These are phyloP conservation scores for Colaptes auratus DNA, from an alignment of 2,113 vertebrate genomes.

Conservation along the genomic window DNA sequence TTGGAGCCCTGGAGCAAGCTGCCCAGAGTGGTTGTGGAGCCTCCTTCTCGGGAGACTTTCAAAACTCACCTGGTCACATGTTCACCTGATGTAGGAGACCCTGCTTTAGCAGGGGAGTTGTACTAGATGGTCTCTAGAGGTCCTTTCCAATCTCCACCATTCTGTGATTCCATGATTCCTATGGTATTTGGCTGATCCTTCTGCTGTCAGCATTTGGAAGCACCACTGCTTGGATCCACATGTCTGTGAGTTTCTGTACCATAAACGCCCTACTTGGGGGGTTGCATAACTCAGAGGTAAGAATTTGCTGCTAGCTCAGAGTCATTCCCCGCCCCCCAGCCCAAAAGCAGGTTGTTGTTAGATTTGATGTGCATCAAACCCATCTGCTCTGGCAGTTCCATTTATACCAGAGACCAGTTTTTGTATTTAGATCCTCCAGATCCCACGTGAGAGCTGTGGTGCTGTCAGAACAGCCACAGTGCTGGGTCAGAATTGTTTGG, in stretches of 20 bases:
- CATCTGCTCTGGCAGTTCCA: constrained; percentile 22
- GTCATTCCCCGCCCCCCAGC: not conserved
- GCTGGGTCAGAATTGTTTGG: not conserved
- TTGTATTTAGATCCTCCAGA: constrained; percentile 7
- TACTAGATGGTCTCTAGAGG: too few relatives aligned
- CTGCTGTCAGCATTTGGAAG: constrained; percentile 2
- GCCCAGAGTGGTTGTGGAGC: too few relatives aligned
- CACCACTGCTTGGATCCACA: not conserved
- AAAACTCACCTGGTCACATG: too few relatives aligned
- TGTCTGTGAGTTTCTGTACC: not conserved
- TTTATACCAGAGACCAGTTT: not conserved
- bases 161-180: not conserved
- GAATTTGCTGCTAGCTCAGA: constrained; percentile 51
- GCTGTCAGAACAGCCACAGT: not conserved
- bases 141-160: too few relatives aligned
- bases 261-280: not conserved
- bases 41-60: too few relatives aligned
- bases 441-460: not conserved
- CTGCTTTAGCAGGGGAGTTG: too few relatives aligned
- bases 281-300: constrained; percentile 42
- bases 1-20: too few relatives aligned
- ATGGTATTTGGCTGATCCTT: not conserved
- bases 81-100: too few relatives aligned
- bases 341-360: constrained; percentile 37
- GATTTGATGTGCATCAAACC: not conserved